phyloP scores from a whole-genome alignment of 2,888 invertebrate species.

The Morinoia aosen region DNA sequence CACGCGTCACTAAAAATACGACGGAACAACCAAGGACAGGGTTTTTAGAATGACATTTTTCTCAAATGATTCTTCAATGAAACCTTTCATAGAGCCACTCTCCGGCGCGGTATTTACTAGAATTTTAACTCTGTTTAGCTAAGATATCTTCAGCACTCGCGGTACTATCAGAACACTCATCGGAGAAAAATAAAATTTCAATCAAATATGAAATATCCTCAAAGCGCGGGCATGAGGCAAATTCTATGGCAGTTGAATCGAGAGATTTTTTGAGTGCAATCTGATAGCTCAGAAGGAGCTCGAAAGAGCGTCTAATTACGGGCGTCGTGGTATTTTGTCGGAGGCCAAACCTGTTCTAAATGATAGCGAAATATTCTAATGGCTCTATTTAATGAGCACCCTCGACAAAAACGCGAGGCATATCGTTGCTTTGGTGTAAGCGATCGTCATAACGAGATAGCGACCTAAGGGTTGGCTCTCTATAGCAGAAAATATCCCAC shows the following conservation, averaged over 20 bases:
- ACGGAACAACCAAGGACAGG: neutral
- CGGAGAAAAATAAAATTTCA: slow-evolving; percentile 12
- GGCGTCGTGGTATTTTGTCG: slow-evolving; percentile 18
- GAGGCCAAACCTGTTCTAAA: slow-evolving; percentile 46
- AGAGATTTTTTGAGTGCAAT: slow-evolving; percentile 16
- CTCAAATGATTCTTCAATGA: neutral
- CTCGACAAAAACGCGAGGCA: slow-evolving; percentile 39
- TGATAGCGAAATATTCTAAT: slow-evolving; percentile 49
- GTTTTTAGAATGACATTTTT: neutral
- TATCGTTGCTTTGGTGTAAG: slow-evolving; percentile 43
- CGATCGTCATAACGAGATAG: slow-evolving; percentile 34
- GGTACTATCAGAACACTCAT: neutral
- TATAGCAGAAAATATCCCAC: neutral
- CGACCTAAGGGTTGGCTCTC: neutral
- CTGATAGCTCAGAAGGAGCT: slow-evolving; percentile 37
- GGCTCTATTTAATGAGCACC: slow-evolving; percentile 46
- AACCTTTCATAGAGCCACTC: neutral
- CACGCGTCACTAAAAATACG: neutral
- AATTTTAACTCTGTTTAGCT: neutral
- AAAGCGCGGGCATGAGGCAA: slow-evolving; percentile 12
- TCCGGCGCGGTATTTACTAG: neutral
- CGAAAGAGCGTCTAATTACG: slow-evolving; percentile 44
- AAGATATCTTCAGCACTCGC: neutral
- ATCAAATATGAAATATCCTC: slow-evolving; percentile 13
- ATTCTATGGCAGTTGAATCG: neutral